Evolutionary conservation across 2,888 invertebrate genomes (phyloP).

Genomic region (Rhopalosiphum nymphaeae): DNA sequence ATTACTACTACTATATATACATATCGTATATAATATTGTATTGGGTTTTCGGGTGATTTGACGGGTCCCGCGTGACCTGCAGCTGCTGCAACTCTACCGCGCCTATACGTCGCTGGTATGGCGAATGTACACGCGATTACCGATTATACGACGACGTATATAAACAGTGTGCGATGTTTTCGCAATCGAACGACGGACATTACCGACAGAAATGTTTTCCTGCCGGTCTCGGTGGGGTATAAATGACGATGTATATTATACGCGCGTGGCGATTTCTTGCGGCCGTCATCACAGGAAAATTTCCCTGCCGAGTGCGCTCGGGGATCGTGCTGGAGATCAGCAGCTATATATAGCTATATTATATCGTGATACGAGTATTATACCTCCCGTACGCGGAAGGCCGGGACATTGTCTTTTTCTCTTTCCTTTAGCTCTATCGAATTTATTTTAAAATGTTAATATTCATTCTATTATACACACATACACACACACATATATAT

Average conservation of each 20-base stretch:
- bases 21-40: not conserved
- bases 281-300: not conserved
- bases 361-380: not conserved
- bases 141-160: not conserved
- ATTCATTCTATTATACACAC: too few species aligned
- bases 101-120: not conserved
- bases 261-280: not conserved
- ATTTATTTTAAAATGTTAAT: not conserved
- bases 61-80: not conserved
- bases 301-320: not conserved
- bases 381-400: not conserved
- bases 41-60: constrained; percentile 6
- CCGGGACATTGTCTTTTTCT: not conserved
- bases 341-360: not conserved
- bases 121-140: not conserved
- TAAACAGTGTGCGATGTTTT: not conserved
- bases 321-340: not conserved
- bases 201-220: not conserved
- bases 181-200: not conserved
- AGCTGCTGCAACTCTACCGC: not conserved
- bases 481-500: too few species aligned
- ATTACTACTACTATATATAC: not conserved
- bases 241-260: not conserved
- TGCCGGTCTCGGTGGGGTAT: not conserved
- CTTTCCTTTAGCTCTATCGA: not conserved